phyloP scores from a whole-genome alignment of 2,888 invertebrate species.

The Andrena minutula region DNA sequence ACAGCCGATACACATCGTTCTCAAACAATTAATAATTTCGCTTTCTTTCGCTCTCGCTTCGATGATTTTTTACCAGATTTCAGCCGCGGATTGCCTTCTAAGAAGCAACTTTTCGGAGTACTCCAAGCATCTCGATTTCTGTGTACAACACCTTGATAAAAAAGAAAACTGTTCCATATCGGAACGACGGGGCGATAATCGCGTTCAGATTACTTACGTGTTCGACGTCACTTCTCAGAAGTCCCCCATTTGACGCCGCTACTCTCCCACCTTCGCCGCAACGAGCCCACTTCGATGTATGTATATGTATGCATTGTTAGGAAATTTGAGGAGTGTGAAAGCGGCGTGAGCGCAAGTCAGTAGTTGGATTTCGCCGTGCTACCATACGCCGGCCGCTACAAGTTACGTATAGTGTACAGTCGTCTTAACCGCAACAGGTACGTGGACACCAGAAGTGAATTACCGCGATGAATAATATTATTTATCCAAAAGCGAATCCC shows the following conservation, averaged over 20 bases:
- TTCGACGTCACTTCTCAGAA: constrained; percentile 25
- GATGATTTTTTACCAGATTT: no score
- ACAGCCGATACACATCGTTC: no score
- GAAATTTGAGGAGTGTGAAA: constrained; percentile 22
- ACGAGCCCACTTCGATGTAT: background rate
- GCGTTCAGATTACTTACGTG: background rate
- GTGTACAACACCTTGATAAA: no score
- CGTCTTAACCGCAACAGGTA: constrained; percentile 45
- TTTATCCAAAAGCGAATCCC: background rate
- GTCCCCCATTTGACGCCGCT: background rate
- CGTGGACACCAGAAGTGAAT: background rate
- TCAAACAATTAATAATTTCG: no score
- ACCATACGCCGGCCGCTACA: background rate
- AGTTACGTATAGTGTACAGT: background rate
- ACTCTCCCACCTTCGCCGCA: constrained; percentile 35
- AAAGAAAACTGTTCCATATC: background rate
- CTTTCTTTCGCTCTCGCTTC: no score
- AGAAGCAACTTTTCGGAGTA: no score
- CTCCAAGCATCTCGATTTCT: no score
- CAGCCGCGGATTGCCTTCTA: no score
- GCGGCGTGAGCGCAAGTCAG: background rate
- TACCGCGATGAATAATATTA: background rate
- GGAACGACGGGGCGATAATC: background rate
- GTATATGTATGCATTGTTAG: background rate
- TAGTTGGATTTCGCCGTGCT: constrained; percentile 1